Percentiles rank a stretch among this genome's conserved stretches.
Conservation (phyloP, 2,888 invertebrate genomes). For the Drosophila atripex region DNA sequence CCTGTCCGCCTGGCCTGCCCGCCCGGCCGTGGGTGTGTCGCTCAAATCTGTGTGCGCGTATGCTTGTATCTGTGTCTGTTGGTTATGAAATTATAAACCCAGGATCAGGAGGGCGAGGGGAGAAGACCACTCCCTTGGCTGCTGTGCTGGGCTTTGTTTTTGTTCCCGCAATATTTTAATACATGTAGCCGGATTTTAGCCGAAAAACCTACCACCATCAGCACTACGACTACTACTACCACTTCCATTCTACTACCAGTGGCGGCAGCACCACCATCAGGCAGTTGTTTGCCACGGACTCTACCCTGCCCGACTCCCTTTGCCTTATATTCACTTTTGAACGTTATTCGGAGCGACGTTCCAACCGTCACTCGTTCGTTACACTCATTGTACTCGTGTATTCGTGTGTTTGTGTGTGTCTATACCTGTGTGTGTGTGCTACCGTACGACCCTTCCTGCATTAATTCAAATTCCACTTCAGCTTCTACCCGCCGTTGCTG, state of each 20-base stretch:
- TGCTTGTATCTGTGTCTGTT: conserved; percentile 42
- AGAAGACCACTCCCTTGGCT: conserved; percentile 50
- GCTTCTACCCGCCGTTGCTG: conserved; percentile 55
- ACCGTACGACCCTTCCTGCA: conserved; percentile 71
- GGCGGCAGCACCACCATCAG: conserved; percentile 33
- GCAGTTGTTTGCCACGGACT: conserved; percentile 27
- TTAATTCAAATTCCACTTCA: conserved; percentile 74
- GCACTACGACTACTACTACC: conserved; percentile 5
- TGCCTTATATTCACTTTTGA: conserved; percentile 28
- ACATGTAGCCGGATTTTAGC: conserved; percentile 69
- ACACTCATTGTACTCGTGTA: conserved; percentile 37
- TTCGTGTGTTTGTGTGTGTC: conserved; percentile 30
- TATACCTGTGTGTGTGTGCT: conserved; percentile 35
- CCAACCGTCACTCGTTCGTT: conserved; percentile 44
- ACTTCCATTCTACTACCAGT: conserved; percentile 5
- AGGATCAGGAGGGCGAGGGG: conserved; percentile 19
- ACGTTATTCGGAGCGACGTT: conserved; percentile 49
- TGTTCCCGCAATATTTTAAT: conserved; percentile 50
- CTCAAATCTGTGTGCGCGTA: conserved; percentile 6
- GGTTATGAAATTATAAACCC: conserved; percentile 73
- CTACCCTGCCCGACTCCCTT: conserved; percentile 23
- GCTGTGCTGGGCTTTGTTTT: conserved; percentile 45
- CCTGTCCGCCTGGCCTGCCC: background rate
- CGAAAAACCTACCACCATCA: conserved; percentile 62
- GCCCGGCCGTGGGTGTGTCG: conserved; percentile 23